A percentile compares a stretch with the other conserved stretches of the same genome.
Evolutionary conservation across 2,797 vertebrate genomes (phyloP).

Genomic region (Sebastes trivittatus): DNA sequence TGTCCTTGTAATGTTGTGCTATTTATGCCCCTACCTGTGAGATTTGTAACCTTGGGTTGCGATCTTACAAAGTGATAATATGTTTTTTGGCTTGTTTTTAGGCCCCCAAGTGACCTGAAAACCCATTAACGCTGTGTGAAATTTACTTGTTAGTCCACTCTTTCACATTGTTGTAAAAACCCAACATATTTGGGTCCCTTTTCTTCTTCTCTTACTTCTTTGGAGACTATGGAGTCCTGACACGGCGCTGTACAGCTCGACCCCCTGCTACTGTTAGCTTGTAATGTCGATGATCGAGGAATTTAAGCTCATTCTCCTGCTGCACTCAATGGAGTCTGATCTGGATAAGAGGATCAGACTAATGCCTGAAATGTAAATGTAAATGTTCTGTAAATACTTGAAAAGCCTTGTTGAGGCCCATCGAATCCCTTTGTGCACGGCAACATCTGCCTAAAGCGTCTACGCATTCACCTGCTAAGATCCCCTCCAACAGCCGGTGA

Average conservation of each 20-base stretch:
- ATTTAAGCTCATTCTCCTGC: slow-evolving; percentile 53
- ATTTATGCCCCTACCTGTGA: no score
- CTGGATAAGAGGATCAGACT: slow-evolving; percentile 70
- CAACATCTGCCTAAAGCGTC: slow-evolving; percentile 62
- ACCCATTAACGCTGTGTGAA: not conserved
- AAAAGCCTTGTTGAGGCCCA: slow-evolving; percentile 45
- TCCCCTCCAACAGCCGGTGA: slow-evolving; percentile 10
- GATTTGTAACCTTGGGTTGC: no score
- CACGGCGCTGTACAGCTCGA: not conserved
- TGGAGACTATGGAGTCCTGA: not conserved
- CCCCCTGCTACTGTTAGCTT: slow-evolving; percentile 48
- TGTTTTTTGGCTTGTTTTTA: not conserved
- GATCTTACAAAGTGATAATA: not conserved
- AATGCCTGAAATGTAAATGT: slow-evolving; percentile 62
- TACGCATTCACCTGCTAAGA: slow-evolving; percentile 51
- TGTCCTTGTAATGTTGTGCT: no score
- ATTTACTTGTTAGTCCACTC: not conserved
- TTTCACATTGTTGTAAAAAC: not conserved
- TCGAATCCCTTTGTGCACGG: slow-evolving; percentile 39
- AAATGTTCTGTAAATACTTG: slow-evolving; percentile 69
- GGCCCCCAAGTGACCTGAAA: not conserved
- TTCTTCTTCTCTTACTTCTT: not conserved
- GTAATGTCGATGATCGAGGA: slow-evolving; percentile 46
- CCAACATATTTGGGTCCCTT: not conserved
- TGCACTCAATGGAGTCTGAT: slow-evolving; percentile 53